phyloP scores from a whole-genome alignment of 1,140 invertebrate species.

The Anthonomus grandis region DNA sequence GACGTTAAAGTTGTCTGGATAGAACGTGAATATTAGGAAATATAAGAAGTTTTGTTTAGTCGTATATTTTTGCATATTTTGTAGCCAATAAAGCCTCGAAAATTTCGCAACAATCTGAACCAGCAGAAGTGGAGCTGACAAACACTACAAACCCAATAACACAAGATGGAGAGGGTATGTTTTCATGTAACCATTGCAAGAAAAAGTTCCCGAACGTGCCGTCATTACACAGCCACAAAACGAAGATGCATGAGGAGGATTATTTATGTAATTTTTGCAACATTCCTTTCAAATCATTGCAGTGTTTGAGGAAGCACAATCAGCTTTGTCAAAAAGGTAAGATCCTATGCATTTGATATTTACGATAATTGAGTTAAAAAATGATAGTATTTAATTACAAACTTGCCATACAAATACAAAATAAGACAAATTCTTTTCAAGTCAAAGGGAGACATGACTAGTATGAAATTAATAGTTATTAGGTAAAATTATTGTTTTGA shows the following conservation, averaged over 20 bases:
- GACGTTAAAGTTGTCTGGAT: background rate
- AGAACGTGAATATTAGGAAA: too few species aligned
- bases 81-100: too few species aligned
- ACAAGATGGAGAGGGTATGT: constrained; percentile 17
- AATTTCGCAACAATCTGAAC: background rate
- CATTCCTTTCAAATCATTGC: constrained; percentile 27
- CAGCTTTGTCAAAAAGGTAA: constrained; percentile 32
- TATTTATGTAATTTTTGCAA: constrained; percentile 37
- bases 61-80: too few species aligned
- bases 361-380: too few species aligned
- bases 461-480: too few species aligned
- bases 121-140: background rate
- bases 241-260: constrained; percentile 25
- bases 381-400: too few species aligned
- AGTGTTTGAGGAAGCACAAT: constrained; percentile 32
- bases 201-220: constrained; percentile 23
- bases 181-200: constrained; percentile 24
- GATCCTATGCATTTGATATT: too few species aligned
- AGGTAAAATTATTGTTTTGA: too few species aligned
- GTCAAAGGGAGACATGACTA: too few species aligned
- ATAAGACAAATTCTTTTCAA: too few species aligned
- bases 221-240: constrained; percentile 26
- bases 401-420: too few species aligned
- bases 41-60: too few species aligned
- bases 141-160: constrained; percentile 5